Evolutionary conservation across 2,113 vertebrate species (phyloP).

Genomic region (Pomatostomus ruficeps): DNA sequence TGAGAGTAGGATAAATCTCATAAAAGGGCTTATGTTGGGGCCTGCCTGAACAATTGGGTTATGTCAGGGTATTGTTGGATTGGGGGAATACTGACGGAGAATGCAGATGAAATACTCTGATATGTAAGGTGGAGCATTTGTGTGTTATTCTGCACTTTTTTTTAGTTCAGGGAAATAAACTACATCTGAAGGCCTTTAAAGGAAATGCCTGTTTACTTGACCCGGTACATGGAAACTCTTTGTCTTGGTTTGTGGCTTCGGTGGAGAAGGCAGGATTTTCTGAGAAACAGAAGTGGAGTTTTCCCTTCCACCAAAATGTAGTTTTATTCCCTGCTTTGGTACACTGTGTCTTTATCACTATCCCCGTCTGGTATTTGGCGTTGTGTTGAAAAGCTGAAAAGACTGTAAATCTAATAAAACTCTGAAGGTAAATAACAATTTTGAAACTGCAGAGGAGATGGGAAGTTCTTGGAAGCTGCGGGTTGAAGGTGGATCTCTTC

Average conservation of each 20-base stretch:
- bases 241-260: background rate
- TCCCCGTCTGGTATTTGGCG: background rate
- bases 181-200: background rate
- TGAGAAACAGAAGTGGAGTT: background rate
- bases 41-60: background rate
- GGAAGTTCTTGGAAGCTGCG: background rate
- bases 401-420: background rate
- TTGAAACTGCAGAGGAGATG: background rate
- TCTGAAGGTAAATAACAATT: background rate
- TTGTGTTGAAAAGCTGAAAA: background rate
- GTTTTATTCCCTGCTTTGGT: background rate
- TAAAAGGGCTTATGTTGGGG: background rate
- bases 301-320: background rate
- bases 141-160: background rate
- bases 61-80: background rate
- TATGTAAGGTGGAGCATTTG: background rate
- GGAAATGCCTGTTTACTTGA: constrained; percentile 12
- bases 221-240: background rate
- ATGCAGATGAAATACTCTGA: background rate
- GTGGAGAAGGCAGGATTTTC: background rate
- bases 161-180: background rate
- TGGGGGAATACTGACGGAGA: background rate
- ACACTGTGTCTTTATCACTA: accelerated
- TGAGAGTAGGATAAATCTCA: background rate
- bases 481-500: background rate